These are phyloP conservation scores for Branchipolynoe longqiensis DNA, from an alignment of 2,888 invertebrate species.

Conservation along the genomic window DNA sequence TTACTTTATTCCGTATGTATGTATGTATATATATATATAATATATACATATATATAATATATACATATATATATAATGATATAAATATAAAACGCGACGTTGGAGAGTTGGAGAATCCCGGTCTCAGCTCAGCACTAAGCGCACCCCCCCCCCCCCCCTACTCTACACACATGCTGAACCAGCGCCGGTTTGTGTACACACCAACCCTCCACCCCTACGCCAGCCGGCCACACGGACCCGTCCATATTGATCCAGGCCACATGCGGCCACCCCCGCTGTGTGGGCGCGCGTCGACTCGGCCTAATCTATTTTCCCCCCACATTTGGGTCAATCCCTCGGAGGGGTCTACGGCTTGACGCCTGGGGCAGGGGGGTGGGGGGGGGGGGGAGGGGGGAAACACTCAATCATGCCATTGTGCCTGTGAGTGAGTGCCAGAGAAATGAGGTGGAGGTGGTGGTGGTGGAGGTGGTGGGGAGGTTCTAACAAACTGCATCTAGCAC, in stretches of 20 bases:
- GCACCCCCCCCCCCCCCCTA: neutral
- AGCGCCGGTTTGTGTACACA: slow-evolving; percentile 34
- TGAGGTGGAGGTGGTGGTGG: neutral
- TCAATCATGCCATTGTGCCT: no score
- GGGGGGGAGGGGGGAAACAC: neutral
- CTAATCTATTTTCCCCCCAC: slow-evolving; percentile 46
- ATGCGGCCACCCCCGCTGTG: slow-evolving; percentile 2
- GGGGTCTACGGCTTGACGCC: slow-evolving; percentile 36
- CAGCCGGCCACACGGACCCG: neutral
- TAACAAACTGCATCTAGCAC: neutral
- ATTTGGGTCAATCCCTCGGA: slow-evolving; percentile 30
- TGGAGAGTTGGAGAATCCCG: no score
- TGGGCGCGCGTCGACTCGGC: neutral
- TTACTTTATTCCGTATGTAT: no score
- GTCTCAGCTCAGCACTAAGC: no score
- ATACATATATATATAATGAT: no score
- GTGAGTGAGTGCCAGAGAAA: no score
- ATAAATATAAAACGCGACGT: no score
- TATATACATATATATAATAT: no score
- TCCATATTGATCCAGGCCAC: slow-evolving; percentile 46
- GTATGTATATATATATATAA: no score
- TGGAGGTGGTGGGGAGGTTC: neutral
- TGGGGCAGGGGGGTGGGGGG: neutral
- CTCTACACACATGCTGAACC: no score
- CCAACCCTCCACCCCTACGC: slow-evolving; percentile 16